These are phyloP conservation scores for Plagodis pulveraria DNA, from an alignment of 2,888 invertebrate genomes.

Conservation along the genomic window DNA sequence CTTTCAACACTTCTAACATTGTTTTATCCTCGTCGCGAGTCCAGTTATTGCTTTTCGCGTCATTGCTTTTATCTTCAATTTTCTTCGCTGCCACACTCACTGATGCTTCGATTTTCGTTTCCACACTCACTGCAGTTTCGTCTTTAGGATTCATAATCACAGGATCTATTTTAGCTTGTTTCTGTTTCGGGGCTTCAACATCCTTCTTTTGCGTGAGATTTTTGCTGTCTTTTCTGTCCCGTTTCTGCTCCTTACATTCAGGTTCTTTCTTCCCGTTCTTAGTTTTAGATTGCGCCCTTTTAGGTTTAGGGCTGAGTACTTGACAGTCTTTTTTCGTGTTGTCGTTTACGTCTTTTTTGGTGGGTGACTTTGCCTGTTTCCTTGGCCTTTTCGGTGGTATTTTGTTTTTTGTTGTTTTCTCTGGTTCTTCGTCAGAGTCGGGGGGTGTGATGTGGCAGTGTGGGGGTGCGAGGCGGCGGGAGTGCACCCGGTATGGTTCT, in stretches of 20 bases:
- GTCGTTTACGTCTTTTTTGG: constrained; percentile 74
- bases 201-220: constrained; percentile 47
- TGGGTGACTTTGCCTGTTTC: constrained; percentile 75
- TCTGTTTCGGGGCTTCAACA: constrained; percentile 45
- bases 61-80: constrained; percentile 54
- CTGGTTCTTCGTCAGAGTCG: constrained; percentile 68
- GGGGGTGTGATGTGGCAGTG: constrained; percentile 62
- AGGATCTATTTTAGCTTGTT: constrained; percentile 58
- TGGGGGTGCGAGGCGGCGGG: constrained; percentile 65
- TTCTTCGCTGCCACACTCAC: constrained; percentile 38
- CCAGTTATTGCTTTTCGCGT: constrained; percentile 82
- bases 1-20: constrained; percentile 90
- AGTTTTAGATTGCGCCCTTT: constrained; percentile 52
- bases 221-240: constrained; percentile 57
- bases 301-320: constrained; percentile 59
- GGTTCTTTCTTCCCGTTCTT: constrained; percentile 52
- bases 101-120: constrained; percentile 47
- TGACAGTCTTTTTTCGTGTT: constrained; percentile 68
- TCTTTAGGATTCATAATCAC: constrained; percentile 10
- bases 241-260: constrained; percentile 43
- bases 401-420: constrained; percentile 42
- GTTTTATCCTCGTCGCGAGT: constrained; percentile 93
- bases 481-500: constrained; percentile 74
- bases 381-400: constrained; percentile 65
- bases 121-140: constrained; percentile 7